Evolutionary conservation across 1,140 invertebrate species (phyloP).

Genomic region (honey bee (Apis mellifera)): Amel_HAv3.1 CM009934.2:7380001-7380500

Average conservation of each 20-base stretch:
- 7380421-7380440: too few relatives aligned
- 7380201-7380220: background rate
- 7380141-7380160: conserved; percentile 58
- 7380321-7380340: too few relatives aligned
- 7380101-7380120: conserved; percentile 57
- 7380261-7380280: background rate
- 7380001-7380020: background rate
- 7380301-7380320: background rate
- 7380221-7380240: conserved; percentile 15
- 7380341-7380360: too few relatives aligned
- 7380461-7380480: too few relatives aligned
- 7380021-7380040: conserved; percentile 15
- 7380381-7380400: too few relatives aligned
- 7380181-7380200: conserved; percentile 39
- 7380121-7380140: conserved; percentile 49
- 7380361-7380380: too few relatives aligned
- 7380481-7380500: too few relatives aligned
- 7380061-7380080: conserved; percentile 40
- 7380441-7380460: too few relatives aligned
- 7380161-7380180: conserved; percentile 40
- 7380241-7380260: background rate
- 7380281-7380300: too few relatives aligned
- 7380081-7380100: conserved; percentile 23
- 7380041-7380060: conserved; percentile 26
- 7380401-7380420: too few relatives aligned